Evolutionary conservation across 1,140 invertebrate genomes (phyloP), one percentile per base, ranked within the genome.

Genomic region (Platorchestia sp.): DNA sequence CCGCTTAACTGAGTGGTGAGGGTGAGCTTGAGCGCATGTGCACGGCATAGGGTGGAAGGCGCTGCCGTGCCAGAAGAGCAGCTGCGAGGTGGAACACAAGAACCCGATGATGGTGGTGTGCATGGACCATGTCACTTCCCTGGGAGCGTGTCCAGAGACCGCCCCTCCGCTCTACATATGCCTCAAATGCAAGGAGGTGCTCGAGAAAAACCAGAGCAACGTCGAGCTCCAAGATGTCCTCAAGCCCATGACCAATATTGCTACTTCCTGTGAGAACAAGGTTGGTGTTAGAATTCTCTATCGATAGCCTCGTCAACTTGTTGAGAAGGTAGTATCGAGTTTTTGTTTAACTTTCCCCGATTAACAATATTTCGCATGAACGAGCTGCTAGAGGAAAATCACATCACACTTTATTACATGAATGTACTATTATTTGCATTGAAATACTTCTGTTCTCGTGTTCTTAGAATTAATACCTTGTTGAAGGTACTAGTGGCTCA

Each of bases 191-290:
- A 98, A 99, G 53, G 99, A 97, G 98, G 99, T 97, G 98, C 99
- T 96, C 98, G 97, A 95, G 97, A 97, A 95, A 97, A 97, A 98
- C 96, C 97, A 96, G 45, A 95, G 86, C 90, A 95, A 95, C 41
- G 95, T 95, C n/a, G 95, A 96, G 47, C 96, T 99, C 96, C 98
- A 98, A 96, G 99, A 99, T 97, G 98, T 99, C 96, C 97, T 99
- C 95, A 98, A 99, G 97, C 99, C 99, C 0, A 99, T 99, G 98
- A 98, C 99, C 97, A 98, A 99, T 97, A 98, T 99, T 36, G 99
- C 99, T 0, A 98, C 99, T 97, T 98, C 98, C 95, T 99, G 99
- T 97, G 99, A 99, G 97, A 99, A 99, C 97, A 99, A 99, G 98
- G 99, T 99, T 97, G 42, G 95, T 90, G 87, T 59, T 27, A 27